Evolutionary conservation across 2,888 invertebrate species (phyloP), one percentile per base, ranked within the genome.

Genomic region (Nyleta sp.): DNA sequence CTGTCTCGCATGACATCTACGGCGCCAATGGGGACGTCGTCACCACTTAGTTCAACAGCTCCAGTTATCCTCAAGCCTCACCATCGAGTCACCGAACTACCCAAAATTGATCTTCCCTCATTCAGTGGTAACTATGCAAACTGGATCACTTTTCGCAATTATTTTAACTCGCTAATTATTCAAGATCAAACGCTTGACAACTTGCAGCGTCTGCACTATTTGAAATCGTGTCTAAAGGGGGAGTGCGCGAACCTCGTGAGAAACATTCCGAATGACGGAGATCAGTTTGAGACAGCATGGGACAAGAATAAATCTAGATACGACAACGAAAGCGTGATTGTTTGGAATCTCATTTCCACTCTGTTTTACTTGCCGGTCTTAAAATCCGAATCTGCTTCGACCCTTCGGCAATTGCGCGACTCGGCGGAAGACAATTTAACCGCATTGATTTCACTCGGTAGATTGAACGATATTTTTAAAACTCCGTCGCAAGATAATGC

Each of bases 111-210:
- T 3, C 28, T 53, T 2, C 53, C 53, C 13, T 6, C 13, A 6
- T 53, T 53, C 11, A 2, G 10, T 11, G 53, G 53, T 15, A 31
- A 53, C 2, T 53, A 7, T 8, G 18, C 13, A 13, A 13, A 53
- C 4, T 53, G 53, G 53, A 13, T 13, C 4, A 53, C 35, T 11
- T 53, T 53, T 15, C 31, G 35, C 6, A 31, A 53, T 13, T 35
- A 35, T 33, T 53, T 53, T 10, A 15, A 1, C 1, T 35, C 53
- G 17, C 10, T 53, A 31, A 31, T 53, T 28, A 53, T 31, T 10
- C 28, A 53, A 2, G 15, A 35, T 35, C 5, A 5, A 2, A 3
- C 13, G 5, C 33, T 53, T 2, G 38, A 33, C 18, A 35, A 53
- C 15, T 15, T 35, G 15, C 53, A 35, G 38, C 13, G 53, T 13